These are phyloP conservation scores for Macrotus californicus DNA, from an alignment of 2,113 vertebrate genomes.

Conservation along the genomic window DNA sequence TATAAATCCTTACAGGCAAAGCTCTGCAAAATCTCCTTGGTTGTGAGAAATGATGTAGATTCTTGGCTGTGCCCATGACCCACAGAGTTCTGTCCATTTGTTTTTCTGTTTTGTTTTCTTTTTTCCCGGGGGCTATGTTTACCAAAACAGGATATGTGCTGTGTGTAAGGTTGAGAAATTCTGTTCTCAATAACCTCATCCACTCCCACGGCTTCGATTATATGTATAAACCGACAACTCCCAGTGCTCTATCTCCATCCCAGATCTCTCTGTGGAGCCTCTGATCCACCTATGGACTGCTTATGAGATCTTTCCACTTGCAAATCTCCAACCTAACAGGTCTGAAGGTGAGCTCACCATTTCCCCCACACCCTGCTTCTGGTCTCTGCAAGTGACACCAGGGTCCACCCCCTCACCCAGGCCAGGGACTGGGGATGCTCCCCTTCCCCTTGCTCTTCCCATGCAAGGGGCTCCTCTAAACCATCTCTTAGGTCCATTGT, in stretches of 20 bases:
- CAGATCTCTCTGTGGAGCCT: background rate
- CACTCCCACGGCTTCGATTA: background rate
- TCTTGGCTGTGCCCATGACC: background rate
- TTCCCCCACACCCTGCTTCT: background rate
- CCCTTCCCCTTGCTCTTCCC: background rate
- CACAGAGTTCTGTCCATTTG: background rate
- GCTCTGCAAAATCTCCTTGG: background rate
- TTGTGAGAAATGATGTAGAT: background rate
- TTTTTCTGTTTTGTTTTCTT: background rate
- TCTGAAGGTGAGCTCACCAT: background rate
- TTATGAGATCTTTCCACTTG: background rate
- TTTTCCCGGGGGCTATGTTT: background rate
- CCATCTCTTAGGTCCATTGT: background rate
- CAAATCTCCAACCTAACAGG: background rate
- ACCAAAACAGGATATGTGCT: background rate
- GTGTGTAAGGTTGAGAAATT: slow-evolving; percentile 3
- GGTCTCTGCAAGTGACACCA: background rate
- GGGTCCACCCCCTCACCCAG: background rate
- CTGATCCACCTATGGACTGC: background rate
- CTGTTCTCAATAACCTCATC: background rate
- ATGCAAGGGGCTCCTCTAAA: background rate
- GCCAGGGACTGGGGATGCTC: no score
- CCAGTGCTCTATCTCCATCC: background rate
- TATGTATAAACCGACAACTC: background rate
- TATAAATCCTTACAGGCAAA: background rate